phyloP scores from a whole-genome alignment of 2,113 vertebrate species.

The Ptilorrhoa leucosticta region DNA sequence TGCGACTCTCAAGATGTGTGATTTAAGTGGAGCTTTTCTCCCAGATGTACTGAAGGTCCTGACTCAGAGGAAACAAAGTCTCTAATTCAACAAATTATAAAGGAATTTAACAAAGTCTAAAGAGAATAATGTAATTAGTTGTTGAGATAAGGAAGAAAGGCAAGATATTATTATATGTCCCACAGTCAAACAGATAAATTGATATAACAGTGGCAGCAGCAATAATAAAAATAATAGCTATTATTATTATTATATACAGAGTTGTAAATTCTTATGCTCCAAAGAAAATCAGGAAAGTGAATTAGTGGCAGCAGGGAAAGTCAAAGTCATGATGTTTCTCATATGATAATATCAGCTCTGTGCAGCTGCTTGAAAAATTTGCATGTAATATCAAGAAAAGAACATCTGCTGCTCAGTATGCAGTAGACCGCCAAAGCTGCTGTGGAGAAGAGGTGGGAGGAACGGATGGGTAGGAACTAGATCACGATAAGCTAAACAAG shows the following conservation, averaged over 20 bases:
- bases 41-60: neutral
- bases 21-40: neutral
- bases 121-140: neutral
- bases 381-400: constrained; percentile 12
- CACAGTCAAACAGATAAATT: neutral
- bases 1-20: neutral
- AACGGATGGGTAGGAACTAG: neutral
- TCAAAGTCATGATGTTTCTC: constrained; percentile 10
- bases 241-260: neutral
- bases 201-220: neutral
- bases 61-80: neutral
- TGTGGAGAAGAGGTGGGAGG: constrained; percentile 18
- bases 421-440: constrained; percentile 11
- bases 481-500: neutral
- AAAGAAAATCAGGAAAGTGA: neutral
- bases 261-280: neutral
- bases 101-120: neutral
- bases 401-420: constrained; percentile 66
- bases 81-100: neutral
- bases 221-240: neutral
- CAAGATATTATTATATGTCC: neutral
- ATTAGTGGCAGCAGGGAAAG: constrained; percentile 4
- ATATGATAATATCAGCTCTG: constrained; percentile 4
- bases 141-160: neutral
- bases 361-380: constrained; percentile 51